Conservation (phyloP, 1,140 invertebrate genomes). For the Leptestheria dahalacensis region DNA sequence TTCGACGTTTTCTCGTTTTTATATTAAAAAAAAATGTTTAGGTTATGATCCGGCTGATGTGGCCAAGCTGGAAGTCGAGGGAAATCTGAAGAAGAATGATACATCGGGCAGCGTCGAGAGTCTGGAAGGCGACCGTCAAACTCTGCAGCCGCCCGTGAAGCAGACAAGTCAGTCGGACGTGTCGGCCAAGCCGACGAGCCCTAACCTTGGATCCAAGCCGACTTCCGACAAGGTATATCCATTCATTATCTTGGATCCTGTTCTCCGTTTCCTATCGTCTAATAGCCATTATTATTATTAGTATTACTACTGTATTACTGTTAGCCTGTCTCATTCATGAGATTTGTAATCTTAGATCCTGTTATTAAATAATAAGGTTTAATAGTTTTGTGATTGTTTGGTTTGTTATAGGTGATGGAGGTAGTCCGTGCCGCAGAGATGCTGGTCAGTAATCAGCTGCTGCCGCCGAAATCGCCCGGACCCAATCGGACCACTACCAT, state of each 20-base stretch:
- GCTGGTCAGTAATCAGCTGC: conserved; percentile 42
- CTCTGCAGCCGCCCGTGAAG: conserved; percentile 27
- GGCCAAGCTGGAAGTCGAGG: conserved; percentile 40
- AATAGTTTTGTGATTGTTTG: not conserved
- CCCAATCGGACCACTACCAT: conserved; percentile 57
- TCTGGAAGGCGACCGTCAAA: conserved; percentile 55
- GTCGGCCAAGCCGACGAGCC: not conserved
- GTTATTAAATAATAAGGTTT: too few species aligned
- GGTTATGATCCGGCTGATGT: conserved; percentile 56
- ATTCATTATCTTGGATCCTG: not conserved
- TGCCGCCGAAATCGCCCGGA: conserved; percentile 59
- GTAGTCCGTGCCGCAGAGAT: conserved; percentile 74
- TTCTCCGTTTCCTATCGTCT: too few species aligned
- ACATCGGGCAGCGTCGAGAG: conserved; percentile 66
- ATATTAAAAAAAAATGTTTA: too few species aligned
- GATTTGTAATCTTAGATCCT: too few species aligned
- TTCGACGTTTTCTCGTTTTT: too few species aligned
- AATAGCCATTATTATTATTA: too few species aligned
- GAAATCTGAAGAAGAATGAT: conserved; percentile 35
- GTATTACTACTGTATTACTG: too few species aligned
- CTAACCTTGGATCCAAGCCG: not conserved
- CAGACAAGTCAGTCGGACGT: not conserved
- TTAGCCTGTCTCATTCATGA: too few species aligned
- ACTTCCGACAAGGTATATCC: conserved; percentile 47
- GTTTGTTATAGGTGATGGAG: conserved; percentile 51